A percentile compares a stretch with the other conserved stretches of the same genome.
phyloP scores from a whole-genome alignment of 2,888 invertebrate genomes.

The Nomada fucata region DNA sequence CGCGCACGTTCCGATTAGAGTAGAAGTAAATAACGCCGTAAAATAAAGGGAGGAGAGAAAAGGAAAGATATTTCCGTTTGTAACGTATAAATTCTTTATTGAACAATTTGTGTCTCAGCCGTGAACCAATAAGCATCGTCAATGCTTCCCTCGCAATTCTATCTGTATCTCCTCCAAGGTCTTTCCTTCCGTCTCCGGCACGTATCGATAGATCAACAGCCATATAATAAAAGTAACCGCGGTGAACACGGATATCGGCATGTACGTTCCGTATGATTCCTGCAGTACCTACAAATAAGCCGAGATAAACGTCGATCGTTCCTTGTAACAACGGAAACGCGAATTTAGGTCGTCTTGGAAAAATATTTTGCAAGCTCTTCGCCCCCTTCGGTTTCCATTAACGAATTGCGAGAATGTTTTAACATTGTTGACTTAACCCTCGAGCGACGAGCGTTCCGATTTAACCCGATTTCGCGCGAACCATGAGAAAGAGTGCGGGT shows the following conservation, averaged over 20 bases:
- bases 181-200: constrained; percentile 82
- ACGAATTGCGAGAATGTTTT: constrained; percentile 23
- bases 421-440: constrained; percentile 20
- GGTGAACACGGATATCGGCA: constrained; percentile 79
- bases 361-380: constrained; percentile 28
- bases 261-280: constrained; percentile 76
- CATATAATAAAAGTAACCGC: constrained; percentile 77
- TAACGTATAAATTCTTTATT: constrained; percentile 15
- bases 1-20: too few species aligned
- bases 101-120: background rate
- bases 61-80: background rate
- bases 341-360: constrained; percentile 31
- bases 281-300: constrained; percentile 73
- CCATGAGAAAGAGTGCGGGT: background rate
- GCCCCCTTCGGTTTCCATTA: background rate
- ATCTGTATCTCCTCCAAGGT: constrained; percentile 81
- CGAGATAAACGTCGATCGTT: constrained; percentile 10
- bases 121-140: background rate
- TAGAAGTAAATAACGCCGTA: background rate
- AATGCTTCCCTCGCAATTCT: constrained; percentile 70
- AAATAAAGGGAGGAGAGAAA: background rate
- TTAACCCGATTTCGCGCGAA: background rate
- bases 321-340: background rate
- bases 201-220: constrained; percentile 79
- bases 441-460: constrained; percentile 2